Evolutionary conservation across 2,797 vertebrate species (phyloP), one percentile per base, ranked within the genome.

Genomic region (Phoeniculus purpureus): DNA sequence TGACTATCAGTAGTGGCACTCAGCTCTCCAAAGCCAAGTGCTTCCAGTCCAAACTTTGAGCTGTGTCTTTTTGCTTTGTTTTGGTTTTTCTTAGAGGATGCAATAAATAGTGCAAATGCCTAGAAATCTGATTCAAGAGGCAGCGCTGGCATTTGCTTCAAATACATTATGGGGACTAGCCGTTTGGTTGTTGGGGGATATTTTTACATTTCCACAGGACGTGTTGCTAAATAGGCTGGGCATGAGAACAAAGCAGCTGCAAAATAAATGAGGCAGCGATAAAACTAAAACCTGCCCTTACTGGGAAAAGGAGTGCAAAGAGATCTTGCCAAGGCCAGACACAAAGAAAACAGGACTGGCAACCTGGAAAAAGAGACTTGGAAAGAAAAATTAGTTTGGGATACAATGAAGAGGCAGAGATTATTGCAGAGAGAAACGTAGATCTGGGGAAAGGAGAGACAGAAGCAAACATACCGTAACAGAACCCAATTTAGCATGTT

Each of bases 191-290:
- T 66, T 71, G 55, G 22, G 90, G 40, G 40, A 12, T 13, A 7
- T 25, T 78, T 94, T 37, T 80, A 45, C 65, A 43, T 90, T 92
- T 95, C 89, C 62, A 85, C 56, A 56, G 78, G 87, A 95, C 66
- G 3, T 77, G 88, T 37, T 84, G 81, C 91, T 96, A 94, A 96
- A 96, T 92, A 94, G 94, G 70, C 81, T 93, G 91, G 93, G 91
- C 91, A 90, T 3, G 68, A 84, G 93, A 95, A 91, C 91, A 94
- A 93, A 96, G 94, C 94, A 97, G 95, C 94, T 96, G 96, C 94
- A 92, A 88, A 95, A 81, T 72, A 90, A 96, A 96, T 92, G 96
- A 97, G 89, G 95, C 95, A 96, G 89, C 93, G 92, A 95, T 68
- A 92, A 93, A 96, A 64, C 84, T 90, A 31, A 95, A 94, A 91